Evolutionary conservation across 2,888 invertebrate genomes (phyloP), one percentile per base, ranked within the genome.

Genomic region (Drosophila flavopinicola): DNA sequence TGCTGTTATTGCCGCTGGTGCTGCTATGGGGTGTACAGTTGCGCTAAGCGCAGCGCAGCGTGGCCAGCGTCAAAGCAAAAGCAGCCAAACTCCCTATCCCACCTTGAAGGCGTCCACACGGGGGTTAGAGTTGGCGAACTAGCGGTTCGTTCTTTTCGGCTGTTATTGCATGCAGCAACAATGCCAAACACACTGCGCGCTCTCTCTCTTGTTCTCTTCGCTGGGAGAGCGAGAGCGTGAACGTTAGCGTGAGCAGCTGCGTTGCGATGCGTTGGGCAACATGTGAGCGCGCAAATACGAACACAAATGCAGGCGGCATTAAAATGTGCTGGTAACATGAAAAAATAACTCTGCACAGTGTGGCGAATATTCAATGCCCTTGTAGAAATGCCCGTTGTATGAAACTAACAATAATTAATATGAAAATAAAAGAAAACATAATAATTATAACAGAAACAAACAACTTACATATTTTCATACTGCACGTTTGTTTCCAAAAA

Each of bases 381-480:
- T 42, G 5, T 7, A 3, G 5, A 9, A n/a, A 13, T 7, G 5
- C 10, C 0, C 10, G 15, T 29, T 48, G 0, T 29, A 23, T 10
- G 11, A 10, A 33, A 32, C 20, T 17, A 20, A 6, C 6, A n/a
- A 3, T n/a, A 29, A 30, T 4, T 9, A 10, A 5, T 20, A 30
- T 7, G n/a, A n/a, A 30, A 11, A 6, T 0, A 7, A 44, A 7
- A 23, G 15, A 7, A 27, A 13, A n/a, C n/a, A n/a, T 32, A 23
- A 27, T 9, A 27, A 6, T 17, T 6, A 27, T 10, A 5, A 4
- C 3, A 17, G 3, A 11, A 42, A 41, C 54, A 42, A 35, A 51
- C 4, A 80, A 76, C 37, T 82, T 88, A n/a, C n/a, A n/a, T n/a
- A 87, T 88, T 89, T 88, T 87, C 87, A 79, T 84, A 89, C 75